Evolutionary conservation across 2,888 invertebrate species (phyloP), one percentile per base, ranked within the genome.

Genomic region (Eurois occulta): DNA sequence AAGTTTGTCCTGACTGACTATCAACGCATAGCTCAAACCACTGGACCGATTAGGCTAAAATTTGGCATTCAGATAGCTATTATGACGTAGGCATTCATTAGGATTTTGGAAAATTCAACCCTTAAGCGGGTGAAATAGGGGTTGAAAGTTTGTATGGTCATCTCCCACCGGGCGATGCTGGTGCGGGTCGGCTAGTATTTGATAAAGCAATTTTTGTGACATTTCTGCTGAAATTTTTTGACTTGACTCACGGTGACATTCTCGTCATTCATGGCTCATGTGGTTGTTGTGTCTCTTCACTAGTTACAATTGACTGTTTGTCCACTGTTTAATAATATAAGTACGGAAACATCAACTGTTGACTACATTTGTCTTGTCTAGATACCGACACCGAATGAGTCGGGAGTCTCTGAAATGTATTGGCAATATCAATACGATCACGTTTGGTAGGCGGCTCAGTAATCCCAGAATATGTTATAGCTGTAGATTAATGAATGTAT

Each of bases 251-350:
- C 60, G 60, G 32, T 60, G 4, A 18, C 10, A 21, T 60, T 46
- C 21, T 55, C 6, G 4, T 41, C 7, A 38, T 18, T 52, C 7
- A 55, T 35, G n/a, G 6, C 7, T 21, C 16, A 16, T 21, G 2
- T 65, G 7, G n/a, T 55, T 35, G 38, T 32, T 32, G n/a, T 78
- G 13, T 46, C 64, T 55, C 21, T 38, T 16, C 21, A 16, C 32
- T 78, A 10, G 13, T 38, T 32, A n/a, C 2, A 18, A 28, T 68
- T 52, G 28, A 43, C 7, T 13, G 41, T 62, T 43, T 48, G n/a
- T 48, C 24, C 35, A 65, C n/a, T 55, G 18, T 16, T 16, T 32
- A 24, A 79, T 68, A 32, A 71, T 55, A n/a, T 66, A 66, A n/a
- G 35, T 8, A 43, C 46, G 32, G 16, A 71, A 32, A 70, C 28